Percentiles rank a stretch among this genome's conserved stretches.
Conservation (phyloP, 30 jellyfish, hydroid and myxozoan genomes). For the Cassiopea andromeda region DNA sequence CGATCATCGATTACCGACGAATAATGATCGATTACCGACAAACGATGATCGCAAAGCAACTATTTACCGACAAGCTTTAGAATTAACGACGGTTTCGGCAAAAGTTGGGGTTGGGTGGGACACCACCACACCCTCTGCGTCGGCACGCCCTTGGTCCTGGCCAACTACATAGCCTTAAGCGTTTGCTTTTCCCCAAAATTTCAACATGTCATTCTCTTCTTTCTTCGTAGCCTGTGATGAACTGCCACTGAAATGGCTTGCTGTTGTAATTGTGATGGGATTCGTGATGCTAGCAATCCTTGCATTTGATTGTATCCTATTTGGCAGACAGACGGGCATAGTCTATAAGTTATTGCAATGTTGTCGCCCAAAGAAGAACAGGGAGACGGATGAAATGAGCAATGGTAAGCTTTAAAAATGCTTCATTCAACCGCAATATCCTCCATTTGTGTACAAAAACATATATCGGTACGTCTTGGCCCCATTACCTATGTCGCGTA, state of each 20-base stretch:
- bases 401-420: not conserved
- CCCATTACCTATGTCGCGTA: too few species aligned
- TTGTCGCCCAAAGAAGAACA: conserved; percentile 18
- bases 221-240: conserved; percentile 25
- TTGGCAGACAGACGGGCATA: conserved; percentile 42
- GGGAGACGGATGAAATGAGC: conserved; percentile 25
- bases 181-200: not conserved
- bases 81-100: too few species aligned
- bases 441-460: too few species aligned
- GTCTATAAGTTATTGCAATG: conserved; percentile 6
- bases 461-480: too few species aligned
- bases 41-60: too few species aligned
- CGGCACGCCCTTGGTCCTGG: not conserved
- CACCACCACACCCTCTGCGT: too few species aligned
- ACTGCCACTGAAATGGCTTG: conserved; percentile 57
- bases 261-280: conserved; percentile 26
- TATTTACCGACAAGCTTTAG: too few species aligned
- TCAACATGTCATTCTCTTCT: not conserved
- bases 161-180: not conserved
- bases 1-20: too few species aligned
- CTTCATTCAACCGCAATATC: too few species aligned
- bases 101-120: too few species aligned
- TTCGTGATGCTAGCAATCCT: conserved; percentile 22
- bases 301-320: conserved; percentile 54
- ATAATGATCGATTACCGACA: too few species aligned